These are phyloP conservation scores for Halyomorpha halys DNA, from an alignment of 1,140 invertebrate genomes.

Conservation along the genomic window DNA sequence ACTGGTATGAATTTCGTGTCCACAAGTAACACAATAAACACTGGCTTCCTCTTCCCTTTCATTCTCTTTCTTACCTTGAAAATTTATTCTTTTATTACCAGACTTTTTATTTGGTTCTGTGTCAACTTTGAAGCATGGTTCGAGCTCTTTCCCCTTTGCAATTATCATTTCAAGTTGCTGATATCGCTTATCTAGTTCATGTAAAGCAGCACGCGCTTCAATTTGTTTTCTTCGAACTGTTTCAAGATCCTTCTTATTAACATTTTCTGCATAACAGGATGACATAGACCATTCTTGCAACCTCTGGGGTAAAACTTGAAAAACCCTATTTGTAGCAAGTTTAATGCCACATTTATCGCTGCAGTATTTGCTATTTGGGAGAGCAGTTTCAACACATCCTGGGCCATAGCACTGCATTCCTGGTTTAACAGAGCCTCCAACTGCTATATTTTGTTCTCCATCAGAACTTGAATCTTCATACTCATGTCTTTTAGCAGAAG, in stretches of 20 bases:
- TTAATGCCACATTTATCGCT: slow-evolving; percentile 86
- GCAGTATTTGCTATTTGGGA: slow-evolving; percentile 87
- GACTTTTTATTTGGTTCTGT: slow-evolving; percentile 37
- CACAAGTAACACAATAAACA: slow-evolving; percentile 94
- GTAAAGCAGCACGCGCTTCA: slow-evolving; percentile 60
- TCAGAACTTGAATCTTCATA: slow-evolving; percentile 43
- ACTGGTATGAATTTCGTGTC: slow-evolving; percentile 78
- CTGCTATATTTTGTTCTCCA: slow-evolving; percentile 32
- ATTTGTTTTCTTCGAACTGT: slow-evolving; percentile 67
- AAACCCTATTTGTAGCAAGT: slow-evolving; percentile 76
- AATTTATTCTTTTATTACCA: slow-evolving; percentile 42
- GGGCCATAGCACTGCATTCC: slow-evolving; percentile 80
- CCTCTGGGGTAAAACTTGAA: slow-evolving; percentile 78
- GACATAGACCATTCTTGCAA: slow-evolving; percentile 90
- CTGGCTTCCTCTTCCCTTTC: slow-evolving; percentile 73
- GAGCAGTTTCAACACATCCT: slow-evolving; percentile 65
- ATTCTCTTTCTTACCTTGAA: slow-evolving; percentile 32
- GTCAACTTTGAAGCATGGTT: slow-evolving; percentile 47
- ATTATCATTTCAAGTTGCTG: slow-evolving; percentile 73
- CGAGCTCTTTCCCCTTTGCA: slow-evolving; percentile 50
- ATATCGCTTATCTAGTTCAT: slow-evolving; percentile 59
- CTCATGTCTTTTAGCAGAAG: slow-evolving; percentile 32
- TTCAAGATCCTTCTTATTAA: slow-evolving; percentile 72
- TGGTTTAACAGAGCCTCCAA: slow-evolving; percentile 35
- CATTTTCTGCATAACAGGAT: slow-evolving; percentile 76